Evolutionary conservation across 2,888 invertebrate species (phyloP), one percentile per base, ranked within the genome.

Genomic region (Nephrocerus scutellatus): DNA sequence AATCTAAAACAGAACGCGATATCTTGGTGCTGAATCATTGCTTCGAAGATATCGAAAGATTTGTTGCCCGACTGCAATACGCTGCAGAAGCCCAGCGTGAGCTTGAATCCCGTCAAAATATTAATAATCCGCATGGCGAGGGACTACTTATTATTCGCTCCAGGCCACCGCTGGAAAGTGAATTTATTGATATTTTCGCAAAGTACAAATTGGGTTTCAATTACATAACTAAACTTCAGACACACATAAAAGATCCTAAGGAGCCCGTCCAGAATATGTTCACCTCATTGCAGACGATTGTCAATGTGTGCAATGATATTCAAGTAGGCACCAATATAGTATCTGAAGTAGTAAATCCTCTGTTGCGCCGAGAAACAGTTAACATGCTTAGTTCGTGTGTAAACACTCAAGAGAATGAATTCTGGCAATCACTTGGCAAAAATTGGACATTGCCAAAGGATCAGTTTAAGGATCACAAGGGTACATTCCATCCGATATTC

Each of bases 1-100:
- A 89, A 44, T 95, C 95, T 71, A 84, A 88, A 53, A 90, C 91
- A 61, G 93, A 95, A 64, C 79, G 90, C 47, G 93, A 96, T 70
- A 93, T 96, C 47, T 85, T 87, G 36, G 89, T 96, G 55, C 72
- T 98, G 44, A 92, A 92, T 67, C 88, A 88, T 57, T 98, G 97
- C 68, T 98, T 98, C 71, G 98, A 98, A 71, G 98, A 98, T 70
- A 96, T 98, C 56, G 98, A 98, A 70, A 88, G 95, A 63, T 98
- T 98, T 70, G 95, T 98, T 46, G 91, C 93, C 2, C 76, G 96
- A 44, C 75, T 98, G 30, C 96, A 98, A 62, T 91, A 95, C 66
- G 93, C 95, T 2, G 93, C 93, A 1, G 90, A 96, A 8, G 95
- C 97, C 2, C 84, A 87, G 37, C 74, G 86, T 32, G 97, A 98